Evolutionary conservation across 92 coral and sea anemone species (phyloP).

Genomic region (Galaxea fascicularis): DNA sequence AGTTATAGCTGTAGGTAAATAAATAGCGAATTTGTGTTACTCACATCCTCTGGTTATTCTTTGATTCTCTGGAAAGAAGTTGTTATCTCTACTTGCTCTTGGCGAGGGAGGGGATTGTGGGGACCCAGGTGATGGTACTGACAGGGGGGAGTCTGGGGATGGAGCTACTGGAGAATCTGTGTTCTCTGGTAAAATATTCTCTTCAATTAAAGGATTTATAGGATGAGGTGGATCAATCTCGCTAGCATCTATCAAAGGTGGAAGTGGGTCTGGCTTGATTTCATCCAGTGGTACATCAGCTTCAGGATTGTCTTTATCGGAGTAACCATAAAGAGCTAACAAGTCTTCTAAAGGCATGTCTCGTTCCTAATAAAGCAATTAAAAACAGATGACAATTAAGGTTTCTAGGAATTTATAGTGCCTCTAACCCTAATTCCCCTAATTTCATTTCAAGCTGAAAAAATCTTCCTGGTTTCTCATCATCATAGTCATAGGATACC

Average conservation of each 20-base stretch:
- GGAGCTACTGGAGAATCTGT: slow-evolving; percentile 52
- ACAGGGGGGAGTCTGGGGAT: slow-evolving; percentile 72
- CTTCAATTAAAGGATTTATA: slow-evolving; percentile 50
- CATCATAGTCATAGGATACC: too few relatives aligned
- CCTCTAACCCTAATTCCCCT: background rate
- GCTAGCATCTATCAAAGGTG: slow-evolving; percentile 84
- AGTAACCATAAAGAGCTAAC: slow-evolving; percentile 92
- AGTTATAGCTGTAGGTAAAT: too few relatives aligned
- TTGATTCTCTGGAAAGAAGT: slow-evolving; percentile 95
- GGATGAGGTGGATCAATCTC: slow-evolving; percentile 60
- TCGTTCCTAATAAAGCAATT: slow-evolving; percentile 68
- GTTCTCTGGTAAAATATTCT: slow-evolving; percentile 34
- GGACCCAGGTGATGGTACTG: slow-evolving; percentile 81
- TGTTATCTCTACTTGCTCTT: slow-evolving; percentile 70
- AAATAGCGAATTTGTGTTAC: slow-evolving; percentile 3
- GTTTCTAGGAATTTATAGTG: background rate
- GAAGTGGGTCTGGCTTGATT: slow-evolving; percentile 91
- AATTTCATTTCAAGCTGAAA: too few relatives aligned
- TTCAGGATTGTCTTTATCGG: slow-evolving; percentile 71
- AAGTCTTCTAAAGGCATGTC: slow-evolving; percentile 96
- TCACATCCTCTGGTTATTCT: slow-evolving; percentile 99
- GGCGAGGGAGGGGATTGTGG: slow-evolving; percentile 90
- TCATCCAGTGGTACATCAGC: slow-evolving; percentile 85
- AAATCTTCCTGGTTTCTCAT: too few relatives aligned
- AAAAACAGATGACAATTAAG: background rate